These are phyloP conservation scores for Notodonta dromedarius DNA, from an alignment of 2,888 invertebrate species.

Conservation along the genomic window DNA sequence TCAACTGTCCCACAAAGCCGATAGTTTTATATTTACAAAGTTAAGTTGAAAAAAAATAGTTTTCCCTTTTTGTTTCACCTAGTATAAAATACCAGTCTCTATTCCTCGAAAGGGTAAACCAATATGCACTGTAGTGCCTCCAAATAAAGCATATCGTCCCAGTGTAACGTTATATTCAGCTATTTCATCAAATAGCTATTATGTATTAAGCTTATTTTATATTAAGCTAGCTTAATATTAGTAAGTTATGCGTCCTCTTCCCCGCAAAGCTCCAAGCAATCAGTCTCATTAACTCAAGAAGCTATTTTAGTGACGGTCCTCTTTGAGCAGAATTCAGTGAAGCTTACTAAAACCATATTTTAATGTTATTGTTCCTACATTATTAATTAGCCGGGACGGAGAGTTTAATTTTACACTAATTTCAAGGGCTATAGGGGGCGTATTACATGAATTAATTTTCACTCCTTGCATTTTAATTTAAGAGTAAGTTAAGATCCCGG, in stretches of 20 bases:
- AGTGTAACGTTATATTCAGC: no score
- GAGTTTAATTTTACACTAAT: constrained; percentile 33
- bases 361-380: constrained; percentile 36
- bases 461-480: constrained; percentile 6
- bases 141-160: no score
- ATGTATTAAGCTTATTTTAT: no score
- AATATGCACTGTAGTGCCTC: no score
- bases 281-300: constrained; percentile 38
- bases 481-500: not conserved
- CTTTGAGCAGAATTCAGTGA: constrained; percentile 28
- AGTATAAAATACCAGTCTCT: no score
- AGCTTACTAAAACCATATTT: constrained; percentile 35
- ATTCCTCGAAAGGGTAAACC: no score
- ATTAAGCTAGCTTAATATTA: not conserved
- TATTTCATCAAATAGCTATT: no score
- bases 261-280: constrained; percentile 7
- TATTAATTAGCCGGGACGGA: constrained; percentile 33
- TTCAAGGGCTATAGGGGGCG: not conserved
- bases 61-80: no score
- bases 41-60: no score
- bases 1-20: no score
- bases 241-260: not conserved
- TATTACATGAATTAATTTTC: constrained; percentile 13
- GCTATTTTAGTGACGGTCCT: constrained; percentile 16
- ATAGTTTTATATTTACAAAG: no score